A percentile compares a stretch with the other conserved stretches of the same genome.
Evolutionary conservation across 2,113 vertebrate genomes (phyloP).

Genomic region (Saccopteryx bilineata): DNA sequence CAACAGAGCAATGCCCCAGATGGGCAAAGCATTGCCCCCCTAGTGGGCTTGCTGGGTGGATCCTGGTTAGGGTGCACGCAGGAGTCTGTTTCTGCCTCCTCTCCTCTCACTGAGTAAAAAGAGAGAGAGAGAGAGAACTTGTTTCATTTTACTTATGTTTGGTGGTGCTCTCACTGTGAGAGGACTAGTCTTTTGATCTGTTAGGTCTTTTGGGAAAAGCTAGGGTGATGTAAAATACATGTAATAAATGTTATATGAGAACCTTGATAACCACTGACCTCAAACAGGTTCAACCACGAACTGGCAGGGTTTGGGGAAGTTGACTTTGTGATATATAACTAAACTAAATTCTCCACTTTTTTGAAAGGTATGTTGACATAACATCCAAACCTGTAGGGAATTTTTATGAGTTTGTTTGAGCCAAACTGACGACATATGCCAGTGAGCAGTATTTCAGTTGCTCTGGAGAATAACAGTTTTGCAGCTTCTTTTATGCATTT

Average conservation of each 20-base stretch:
- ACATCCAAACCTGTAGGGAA: background rate
- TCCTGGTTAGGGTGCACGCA: too few species aligned
- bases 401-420: background rate
- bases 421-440: background rate
- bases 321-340: background rate
- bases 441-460: background rate
- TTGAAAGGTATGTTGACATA: background rate
- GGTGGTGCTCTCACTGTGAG: background rate
- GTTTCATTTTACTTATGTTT: background rate
- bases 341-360: slow-evolving; percentile 22
- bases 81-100: too few species aligned
- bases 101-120: too few species aligned
- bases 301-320: background rate
- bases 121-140: background rate
- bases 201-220: background rate
- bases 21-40: too few species aligned
- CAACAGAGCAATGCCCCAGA: too few species aligned
- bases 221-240: background rate
- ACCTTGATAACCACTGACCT: background rate
- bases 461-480: background rate
- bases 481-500: background rate
- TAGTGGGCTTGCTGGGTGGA: too few species aligned
- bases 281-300: background rate
- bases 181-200: background rate
- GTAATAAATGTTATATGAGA: background rate